phyloP scores from a whole-genome alignment of 30 jellyfish, hydroid and myxozoan species.

The Rhopilema esculentum region DNA sequence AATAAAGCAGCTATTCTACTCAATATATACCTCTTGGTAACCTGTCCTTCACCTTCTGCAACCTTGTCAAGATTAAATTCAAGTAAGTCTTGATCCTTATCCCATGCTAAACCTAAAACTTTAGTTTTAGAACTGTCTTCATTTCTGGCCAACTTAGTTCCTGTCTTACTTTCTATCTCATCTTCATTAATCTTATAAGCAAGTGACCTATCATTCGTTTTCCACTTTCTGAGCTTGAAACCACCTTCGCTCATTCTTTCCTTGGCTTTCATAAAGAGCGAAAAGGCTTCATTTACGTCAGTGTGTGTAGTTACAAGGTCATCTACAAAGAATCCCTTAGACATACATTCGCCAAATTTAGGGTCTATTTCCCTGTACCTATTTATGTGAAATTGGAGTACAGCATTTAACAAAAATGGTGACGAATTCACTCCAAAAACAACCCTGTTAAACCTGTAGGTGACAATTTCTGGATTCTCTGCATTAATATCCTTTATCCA shows the following conservation, averaged over 20 bases:
- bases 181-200: conserved; percentile 11
- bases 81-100: conserved; percentile 24
- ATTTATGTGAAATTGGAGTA: conserved; percentile 10
- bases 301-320: conserved; percentile 10
- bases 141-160: not conserved
- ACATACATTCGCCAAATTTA: conserved; percentile 16
- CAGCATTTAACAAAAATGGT: conserved; percentile 57
- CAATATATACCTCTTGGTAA: conserved; percentile 20
- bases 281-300: conserved; percentile 7
- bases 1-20: conserved; percentile 22
- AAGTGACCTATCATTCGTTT: conserved; percentile 21
- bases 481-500: conserved; percentile 48
- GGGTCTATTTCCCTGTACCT: conserved; percentile 47
- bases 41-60: conserved; percentile 18
- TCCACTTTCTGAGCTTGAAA: conserved; percentile 51
- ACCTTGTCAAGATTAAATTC: conserved; percentile 23
- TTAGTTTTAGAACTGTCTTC: conserved; percentile 12
- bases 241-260: conserved; percentile 65
- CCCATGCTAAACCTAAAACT: conserved; percentile 30
- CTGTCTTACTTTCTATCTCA: conserved; percentile 14
- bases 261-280: conserved; percentile 31
- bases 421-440: conserved; percentile 48
- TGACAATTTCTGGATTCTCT: conserved; percentile 19
- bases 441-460: conserved; percentile 21
- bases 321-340: conserved; percentile 31